A percentile compares a stretch with the other conserved stretches of the same genome.
These are phyloP conservation scores for Pseudolaguvia tuberculata DNA, from an alignment of 2,113 vertebrate genomes.

Conservation along the genomic window DNA sequence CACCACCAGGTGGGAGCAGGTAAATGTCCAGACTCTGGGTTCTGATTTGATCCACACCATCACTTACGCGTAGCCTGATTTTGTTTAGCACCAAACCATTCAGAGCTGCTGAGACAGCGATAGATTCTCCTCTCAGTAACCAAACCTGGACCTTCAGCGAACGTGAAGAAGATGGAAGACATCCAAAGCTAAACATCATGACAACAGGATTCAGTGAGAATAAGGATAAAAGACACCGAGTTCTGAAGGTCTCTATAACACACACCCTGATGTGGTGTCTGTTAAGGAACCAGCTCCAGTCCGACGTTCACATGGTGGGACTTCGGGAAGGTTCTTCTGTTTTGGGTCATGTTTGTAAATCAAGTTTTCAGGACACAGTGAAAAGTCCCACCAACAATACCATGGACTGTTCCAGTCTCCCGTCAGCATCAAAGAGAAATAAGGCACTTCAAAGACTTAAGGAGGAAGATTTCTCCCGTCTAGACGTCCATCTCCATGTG, in stretches of 20 bases:
- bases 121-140: background rate
- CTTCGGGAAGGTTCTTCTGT: too few species aligned
- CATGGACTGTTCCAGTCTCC: conserved; percentile 29
- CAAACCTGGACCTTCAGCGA: background rate
- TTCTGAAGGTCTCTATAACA: too few species aligned
- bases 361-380: conserved; percentile 55
- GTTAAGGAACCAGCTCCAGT: background rate
- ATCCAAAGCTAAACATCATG: background rate
- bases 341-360: conserved; percentile 41
- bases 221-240: too few species aligned
- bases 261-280: background rate
- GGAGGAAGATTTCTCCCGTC: conserved; percentile 34
- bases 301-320: too few species aligned
- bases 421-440: conserved; percentile 37
- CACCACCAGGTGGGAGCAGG: too few species aligned
- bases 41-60: too few species aligned
- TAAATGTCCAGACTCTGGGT: too few species aligned
- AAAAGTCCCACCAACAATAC: conserved; percentile 53
- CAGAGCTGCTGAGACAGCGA: background rate
- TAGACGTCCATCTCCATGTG: conserved; percentile 55
- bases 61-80: background rate
- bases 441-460: conserved; percentile 63
- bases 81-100: background rate
- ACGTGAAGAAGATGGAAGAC: background rate
- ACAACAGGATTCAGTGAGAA: background rate